Evolutionary conservation across 2,888 invertebrate genomes (phyloP), one percentile per base, ranked within the genome.

Genomic region (Gnatocerus cornutus): DNA sequence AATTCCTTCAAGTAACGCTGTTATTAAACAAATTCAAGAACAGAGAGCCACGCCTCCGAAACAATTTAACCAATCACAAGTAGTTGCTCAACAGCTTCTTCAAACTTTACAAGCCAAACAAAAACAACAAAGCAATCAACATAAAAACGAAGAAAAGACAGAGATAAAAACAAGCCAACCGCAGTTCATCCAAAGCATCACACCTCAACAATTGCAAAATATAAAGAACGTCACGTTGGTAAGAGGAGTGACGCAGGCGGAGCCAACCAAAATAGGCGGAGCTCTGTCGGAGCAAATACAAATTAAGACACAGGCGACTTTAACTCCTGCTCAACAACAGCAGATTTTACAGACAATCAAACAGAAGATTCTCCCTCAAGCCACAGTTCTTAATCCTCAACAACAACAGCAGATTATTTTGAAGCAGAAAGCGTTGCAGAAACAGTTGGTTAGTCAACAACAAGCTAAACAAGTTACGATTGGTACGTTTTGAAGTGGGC

Each of bases 391-490:
- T 56, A 78, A 43, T 79, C 56, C 75, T 77, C 73, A 71, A 45
- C 74, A 71, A 37, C 78, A 83, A 27, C 85, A 85, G 69, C 83
- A 84, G 58, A 85, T 87, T 9, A 83, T 87, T 27, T 84, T 88
- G 58, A 87, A 88, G 70, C 88, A 88, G 71, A 87, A 87, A 68
- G 82, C 84, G 3, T 83, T 85, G 1, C 83, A 85, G 71, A 85
- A 81, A 30, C 69, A 69, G 16, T 5, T 27, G 46, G 9, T 46
- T 13, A 30, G 13, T 9, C 62, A 48, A 13, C 55, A 55, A 14
- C 81, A 82, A 63, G 73, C 78, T 2, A 77, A 82, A 73, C 10
- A 13, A 6, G 77, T 69, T 13, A 46, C 46, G 39, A 46, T 63
- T 7, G 69, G 63, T 62, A 21, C 9, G 62, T 21, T 62, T 12